A percentile compares a stretch with the other conserved stretches of the same genome.
Evolutionary conservation across 2,797 vertebrate species (phyloP).

Genomic region (Rhabdomys pumilio): DNA sequence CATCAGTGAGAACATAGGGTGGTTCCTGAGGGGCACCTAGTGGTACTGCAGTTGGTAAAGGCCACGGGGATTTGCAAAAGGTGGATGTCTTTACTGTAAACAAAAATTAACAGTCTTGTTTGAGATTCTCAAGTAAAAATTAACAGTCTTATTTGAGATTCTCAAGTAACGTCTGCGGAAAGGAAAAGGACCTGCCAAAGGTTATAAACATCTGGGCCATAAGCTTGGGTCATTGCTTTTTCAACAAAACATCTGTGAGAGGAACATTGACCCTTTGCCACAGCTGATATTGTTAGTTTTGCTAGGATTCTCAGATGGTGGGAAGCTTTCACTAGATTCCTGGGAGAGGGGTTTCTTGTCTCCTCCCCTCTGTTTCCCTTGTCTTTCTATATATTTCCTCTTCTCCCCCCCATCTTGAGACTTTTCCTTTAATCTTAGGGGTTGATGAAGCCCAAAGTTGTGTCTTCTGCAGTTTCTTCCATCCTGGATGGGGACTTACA

Average conservation of each 20-base stretch:
- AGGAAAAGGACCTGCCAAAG: background rate
- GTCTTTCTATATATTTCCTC: background rate
- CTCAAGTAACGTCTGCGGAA: background rate
- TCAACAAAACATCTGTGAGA: background rate
- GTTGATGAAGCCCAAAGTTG: background rate
- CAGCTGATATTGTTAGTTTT: background rate
- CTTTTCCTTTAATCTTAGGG: background rate
- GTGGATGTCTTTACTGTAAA: background rate
- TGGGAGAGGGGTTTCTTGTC: background rate
- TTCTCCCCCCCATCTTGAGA: background rate
- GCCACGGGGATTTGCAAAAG: background rate
- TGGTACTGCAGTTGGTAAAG: background rate
- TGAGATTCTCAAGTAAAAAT: background rate
- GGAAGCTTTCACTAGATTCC: background rate
- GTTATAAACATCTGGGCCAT: background rate
- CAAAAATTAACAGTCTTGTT: background rate
- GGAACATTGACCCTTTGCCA: background rate
- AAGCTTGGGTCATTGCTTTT: background rate
- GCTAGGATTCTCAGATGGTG: background rate
- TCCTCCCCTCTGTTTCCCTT: background rate
- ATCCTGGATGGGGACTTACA: background rate
- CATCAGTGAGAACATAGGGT: background rate
- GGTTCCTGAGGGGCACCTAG: no score
- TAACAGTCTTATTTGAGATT: background rate
- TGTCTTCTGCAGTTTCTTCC: background rate